phyloP scores from a whole-genome alignment of 2,797 vertebrate species.

The Tauraco hartlaubi region DNA sequence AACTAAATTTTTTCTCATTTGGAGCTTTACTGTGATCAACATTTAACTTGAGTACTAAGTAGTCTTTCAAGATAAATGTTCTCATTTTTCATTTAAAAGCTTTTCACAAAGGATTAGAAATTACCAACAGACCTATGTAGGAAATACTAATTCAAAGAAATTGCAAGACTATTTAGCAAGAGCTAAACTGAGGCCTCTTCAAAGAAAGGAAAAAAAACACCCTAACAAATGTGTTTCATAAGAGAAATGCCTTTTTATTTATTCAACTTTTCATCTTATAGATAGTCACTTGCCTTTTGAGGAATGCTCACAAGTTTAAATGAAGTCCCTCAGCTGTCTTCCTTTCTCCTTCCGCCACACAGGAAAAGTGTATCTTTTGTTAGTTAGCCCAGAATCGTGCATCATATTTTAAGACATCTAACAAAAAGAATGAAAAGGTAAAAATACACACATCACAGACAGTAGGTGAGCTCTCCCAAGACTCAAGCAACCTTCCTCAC shows the following conservation, averaged over 20 bases:
- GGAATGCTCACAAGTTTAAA: background rate
- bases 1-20: background rate
- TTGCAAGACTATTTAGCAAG: background rate
- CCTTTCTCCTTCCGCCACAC: background rate
- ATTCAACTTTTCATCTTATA: background rate
- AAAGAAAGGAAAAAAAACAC: background rate
- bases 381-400: background rate
- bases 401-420: background rate
- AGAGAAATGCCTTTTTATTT: background rate
- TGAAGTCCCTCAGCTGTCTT: background rate
- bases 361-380: background rate
- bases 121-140: background rate
- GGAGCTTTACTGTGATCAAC: background rate
- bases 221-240: background rate
- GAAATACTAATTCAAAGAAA: background rate
- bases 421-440: background rate
- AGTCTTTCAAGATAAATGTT: background rate
- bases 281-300: background rate
- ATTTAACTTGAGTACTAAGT: background rate
- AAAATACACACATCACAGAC: background rate
- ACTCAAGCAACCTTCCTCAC: background rate
- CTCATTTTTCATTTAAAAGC: slow-evolving; percentile 29
- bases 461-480: background rate
- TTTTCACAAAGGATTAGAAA: background rate
- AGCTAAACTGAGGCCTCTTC: background rate